These are phyloP conservation scores for Microtus richardsoni DNA, from an alignment of 2,113 vertebrate species.

Conservation along the genomic window DNA sequence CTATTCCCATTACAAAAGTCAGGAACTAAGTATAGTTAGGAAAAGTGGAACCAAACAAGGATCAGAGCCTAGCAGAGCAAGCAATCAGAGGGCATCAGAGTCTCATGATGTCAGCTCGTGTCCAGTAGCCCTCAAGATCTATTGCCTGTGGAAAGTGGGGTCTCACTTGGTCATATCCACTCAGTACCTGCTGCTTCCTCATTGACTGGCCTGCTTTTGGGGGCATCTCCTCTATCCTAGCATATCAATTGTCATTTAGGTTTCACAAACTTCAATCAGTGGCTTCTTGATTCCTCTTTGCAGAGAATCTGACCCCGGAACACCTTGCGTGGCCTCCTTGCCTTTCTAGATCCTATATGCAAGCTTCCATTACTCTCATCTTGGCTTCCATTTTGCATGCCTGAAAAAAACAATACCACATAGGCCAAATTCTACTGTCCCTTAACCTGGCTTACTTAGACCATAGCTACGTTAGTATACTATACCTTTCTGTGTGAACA, in stretches of 20 bases:
- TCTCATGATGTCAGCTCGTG: too few species aligned
- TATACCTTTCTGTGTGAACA: not conserved
- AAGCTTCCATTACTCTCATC: not conserved
- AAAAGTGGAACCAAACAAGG: not conserved
- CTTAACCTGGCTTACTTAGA: not conserved
- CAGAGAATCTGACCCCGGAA: not conserved
- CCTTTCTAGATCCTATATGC: not conserved
- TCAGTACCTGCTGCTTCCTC: too few species aligned
- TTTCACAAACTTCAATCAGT: not conserved
- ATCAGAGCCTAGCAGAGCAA: not conserved
- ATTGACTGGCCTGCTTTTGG: too few species aligned
- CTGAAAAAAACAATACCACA: not conserved
- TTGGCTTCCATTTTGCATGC: not conserved
- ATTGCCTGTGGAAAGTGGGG: not conserved
- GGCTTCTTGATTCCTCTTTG: not conserved
- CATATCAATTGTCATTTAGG: not conserved
- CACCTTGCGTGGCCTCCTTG: too few species aligned
- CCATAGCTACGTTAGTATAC: not conserved
- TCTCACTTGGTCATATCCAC: not conserved
- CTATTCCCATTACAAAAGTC: not conserved
- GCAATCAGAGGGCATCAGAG: not conserved
- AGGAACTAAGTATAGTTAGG: not conserved
- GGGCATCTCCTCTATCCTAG: not conserved
- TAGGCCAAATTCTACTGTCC: not conserved
- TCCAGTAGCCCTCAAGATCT: not conserved